Evolutionary conservation across 2,888 invertebrate species (phyloP).

Genomic region (Polietes domitor): DNA sequence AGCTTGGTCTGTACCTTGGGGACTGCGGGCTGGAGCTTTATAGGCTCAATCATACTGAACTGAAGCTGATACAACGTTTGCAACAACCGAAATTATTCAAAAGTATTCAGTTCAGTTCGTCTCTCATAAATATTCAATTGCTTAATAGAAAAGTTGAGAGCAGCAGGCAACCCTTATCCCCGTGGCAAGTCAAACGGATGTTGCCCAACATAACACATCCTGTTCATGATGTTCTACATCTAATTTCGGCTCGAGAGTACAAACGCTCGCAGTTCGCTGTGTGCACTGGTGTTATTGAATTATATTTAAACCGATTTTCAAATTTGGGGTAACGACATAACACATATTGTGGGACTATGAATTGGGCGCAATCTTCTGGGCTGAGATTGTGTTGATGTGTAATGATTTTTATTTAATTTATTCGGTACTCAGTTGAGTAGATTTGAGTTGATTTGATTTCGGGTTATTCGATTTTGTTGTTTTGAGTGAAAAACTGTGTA

Average conservation of each 20-base stretch:
- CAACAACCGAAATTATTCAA: constrained; percentile 31
- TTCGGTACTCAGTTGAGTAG: constrained; percentile 55
- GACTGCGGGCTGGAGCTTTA: background rate
- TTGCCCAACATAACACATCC: constrained; percentile 14
- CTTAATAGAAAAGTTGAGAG: constrained; percentile 67
- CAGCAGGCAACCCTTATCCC: constrained; percentile 62
- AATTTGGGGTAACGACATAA: constrained; percentile 48
- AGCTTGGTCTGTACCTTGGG: constrained; percentile 42
- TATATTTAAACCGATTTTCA: constrained; percentile 63
- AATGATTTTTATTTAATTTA: constrained; percentile 67
- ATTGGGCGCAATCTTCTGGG: background rate
- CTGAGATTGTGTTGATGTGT: constrained; percentile 50
- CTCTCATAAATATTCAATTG: constrained; percentile 69
- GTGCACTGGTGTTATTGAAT: constrained; percentile 56
- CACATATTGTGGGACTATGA: constrained; percentile 18
- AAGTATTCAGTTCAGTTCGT: constrained; percentile 26
- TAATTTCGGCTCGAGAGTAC: constrained; percentile 7
- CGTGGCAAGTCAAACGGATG: background rate
- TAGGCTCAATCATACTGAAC: constrained; percentile 32
- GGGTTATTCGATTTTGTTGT: constrained; percentile 52
- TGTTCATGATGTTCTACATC: constrained; percentile 1
- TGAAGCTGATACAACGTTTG: constrained; percentile 1
- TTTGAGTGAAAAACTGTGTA: constrained; percentile 37
- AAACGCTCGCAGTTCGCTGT: constrained; percentile 35
- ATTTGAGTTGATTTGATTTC: constrained; percentile 51